Evolutionary conservation across 2,888 invertebrate genomes (phyloP).

Genomic region (Anthophora plumipes): DNA sequence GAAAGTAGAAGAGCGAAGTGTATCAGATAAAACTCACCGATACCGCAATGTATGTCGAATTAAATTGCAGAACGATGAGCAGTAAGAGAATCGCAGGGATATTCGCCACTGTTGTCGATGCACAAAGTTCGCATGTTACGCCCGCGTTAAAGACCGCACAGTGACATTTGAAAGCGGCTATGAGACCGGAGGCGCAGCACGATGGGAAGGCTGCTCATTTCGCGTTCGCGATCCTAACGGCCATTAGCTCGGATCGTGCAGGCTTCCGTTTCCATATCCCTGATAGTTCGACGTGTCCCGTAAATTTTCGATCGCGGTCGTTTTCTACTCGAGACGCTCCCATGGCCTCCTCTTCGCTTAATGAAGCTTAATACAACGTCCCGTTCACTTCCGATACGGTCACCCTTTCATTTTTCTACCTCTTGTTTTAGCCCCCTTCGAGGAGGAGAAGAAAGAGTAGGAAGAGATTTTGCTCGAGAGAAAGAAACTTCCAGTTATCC

Average conservation of each 20-base stretch:
- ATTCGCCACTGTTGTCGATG: not conserved
- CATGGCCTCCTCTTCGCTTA: slow-evolving; percentile 22
- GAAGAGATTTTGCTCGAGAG: not conserved
- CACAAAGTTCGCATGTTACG: slow-evolving; percentile 30
- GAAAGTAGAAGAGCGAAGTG: not conserved
- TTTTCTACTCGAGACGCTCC: slow-evolving; percentile 4
- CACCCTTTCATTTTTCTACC: slow-evolving; percentile 25
- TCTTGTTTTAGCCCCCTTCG: no score
- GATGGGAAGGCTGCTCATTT: slow-evolving; percentile 35
- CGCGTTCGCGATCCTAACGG: slow-evolving; percentile 31
- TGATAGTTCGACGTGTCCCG: slow-evolving; percentile 19
- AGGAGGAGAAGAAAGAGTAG: no score
- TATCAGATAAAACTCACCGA: no score
- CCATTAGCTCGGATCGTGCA: slow-evolving; percentile 35
- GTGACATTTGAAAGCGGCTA: slow-evolving; percentile 51
- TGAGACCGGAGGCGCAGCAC: slow-evolving; percentile 12
- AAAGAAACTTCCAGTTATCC: slow-evolving; percentile 55
- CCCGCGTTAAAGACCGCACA: slow-evolving; percentile 43
- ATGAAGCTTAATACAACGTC: slow-evolving; percentile 52
- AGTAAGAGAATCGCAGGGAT: not conserved
- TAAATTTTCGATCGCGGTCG: slow-evolving; percentile 39
- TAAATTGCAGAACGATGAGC: not conserved
- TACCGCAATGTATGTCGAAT: no score
- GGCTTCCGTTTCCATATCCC: slow-evolving; percentile 46
- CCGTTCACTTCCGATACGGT: slow-evolving; percentile 43